These are phyloP conservation scores for Sarcophaga caerulescens DNA, from an alignment of 2,888 invertebrate species.

Conservation along the genomic window DNA sequence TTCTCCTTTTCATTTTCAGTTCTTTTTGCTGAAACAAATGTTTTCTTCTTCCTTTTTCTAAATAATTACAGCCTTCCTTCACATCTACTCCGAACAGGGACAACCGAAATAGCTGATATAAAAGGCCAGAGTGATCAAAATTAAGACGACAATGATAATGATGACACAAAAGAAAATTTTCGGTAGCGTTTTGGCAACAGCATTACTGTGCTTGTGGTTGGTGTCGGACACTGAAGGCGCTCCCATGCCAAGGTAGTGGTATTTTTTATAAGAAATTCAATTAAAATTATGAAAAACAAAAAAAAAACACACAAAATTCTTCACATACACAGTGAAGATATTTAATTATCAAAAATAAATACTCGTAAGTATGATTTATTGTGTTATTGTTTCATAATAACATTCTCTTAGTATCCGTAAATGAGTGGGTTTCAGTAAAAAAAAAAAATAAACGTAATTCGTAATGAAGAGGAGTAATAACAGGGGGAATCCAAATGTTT, in stretches of 20 bases:
- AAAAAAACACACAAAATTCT: neutral
- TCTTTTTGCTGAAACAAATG: neutral
- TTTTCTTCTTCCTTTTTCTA: neutral
- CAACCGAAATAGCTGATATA: neutral
- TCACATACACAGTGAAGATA: neutral
- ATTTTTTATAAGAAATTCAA: slow-evolving; percentile 69
- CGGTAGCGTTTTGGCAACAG: slow-evolving; percentile 74
- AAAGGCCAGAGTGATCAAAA: neutral
- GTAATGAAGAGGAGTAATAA: neutral
- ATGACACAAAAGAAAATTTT: slow-evolving; percentile 72
- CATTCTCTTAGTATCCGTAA: neutral
- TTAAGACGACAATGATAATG: slow-evolving; percentile 13
- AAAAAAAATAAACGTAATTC: too few species aligned
- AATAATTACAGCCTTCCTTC: neutral
- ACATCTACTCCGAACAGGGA: neutral
- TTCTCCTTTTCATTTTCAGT: slow-evolving; percentile 61
- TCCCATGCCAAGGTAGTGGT: slow-evolving; percentile 81
- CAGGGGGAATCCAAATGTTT: slow-evolving; percentile 11
- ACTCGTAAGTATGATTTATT: slow-evolving; percentile 28
- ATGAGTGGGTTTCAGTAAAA: too few species aligned
- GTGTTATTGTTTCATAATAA: slow-evolving; percentile 7
- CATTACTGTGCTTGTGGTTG: slow-evolving; percentile 77
- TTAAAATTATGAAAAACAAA: slow-evolving; percentile 40
- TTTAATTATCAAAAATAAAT: neutral
- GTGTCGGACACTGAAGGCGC: slow-evolving; percentile 78